Evolutionary conservation across 2,888 invertebrate genomes (phyloP).

Genomic region (Eupithecia insigniata): DNA sequence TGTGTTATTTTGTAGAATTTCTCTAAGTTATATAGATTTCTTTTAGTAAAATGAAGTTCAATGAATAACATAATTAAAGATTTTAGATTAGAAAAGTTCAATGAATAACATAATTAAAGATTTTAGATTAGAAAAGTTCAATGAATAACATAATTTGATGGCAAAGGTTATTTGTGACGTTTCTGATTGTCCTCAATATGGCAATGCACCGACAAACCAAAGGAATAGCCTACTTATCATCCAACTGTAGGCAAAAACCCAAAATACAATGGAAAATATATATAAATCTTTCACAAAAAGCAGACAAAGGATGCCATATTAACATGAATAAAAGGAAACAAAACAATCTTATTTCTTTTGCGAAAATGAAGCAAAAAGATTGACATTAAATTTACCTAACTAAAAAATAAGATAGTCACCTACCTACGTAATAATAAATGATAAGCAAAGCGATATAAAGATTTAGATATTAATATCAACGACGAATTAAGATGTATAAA

Average conservation of each 20-base stretch:
- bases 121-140: too few species aligned
- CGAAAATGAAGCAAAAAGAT: neutral
- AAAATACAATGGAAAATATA: neutral
- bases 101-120: neutral
- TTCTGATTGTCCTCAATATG: neutral
- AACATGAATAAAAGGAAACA: neutral
- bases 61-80: neutral
- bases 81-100: too few species aligned
- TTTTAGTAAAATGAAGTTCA: too few species aligned
- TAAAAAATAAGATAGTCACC: neutral
- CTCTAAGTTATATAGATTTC: neutral
- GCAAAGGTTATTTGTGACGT: neutral
- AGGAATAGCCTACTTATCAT: neutral
- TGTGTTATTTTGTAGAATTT: neutral
- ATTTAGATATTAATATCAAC: neutral
- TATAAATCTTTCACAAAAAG: constrained; percentile 5
- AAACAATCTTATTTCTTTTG: neutral
- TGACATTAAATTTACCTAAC: neutral
- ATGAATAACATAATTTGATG: neutral
- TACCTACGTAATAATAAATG: neutral
- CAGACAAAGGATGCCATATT: neutral
- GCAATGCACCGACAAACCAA: neutral
- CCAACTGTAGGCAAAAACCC: neutral
- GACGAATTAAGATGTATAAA: neutral
- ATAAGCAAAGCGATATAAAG: neutral